Evolutionary conservation across 2,797 vertebrate species (phyloP), one percentile per base, ranked within the genome.

Genomic region (Smutsia temminckii): DNA sequence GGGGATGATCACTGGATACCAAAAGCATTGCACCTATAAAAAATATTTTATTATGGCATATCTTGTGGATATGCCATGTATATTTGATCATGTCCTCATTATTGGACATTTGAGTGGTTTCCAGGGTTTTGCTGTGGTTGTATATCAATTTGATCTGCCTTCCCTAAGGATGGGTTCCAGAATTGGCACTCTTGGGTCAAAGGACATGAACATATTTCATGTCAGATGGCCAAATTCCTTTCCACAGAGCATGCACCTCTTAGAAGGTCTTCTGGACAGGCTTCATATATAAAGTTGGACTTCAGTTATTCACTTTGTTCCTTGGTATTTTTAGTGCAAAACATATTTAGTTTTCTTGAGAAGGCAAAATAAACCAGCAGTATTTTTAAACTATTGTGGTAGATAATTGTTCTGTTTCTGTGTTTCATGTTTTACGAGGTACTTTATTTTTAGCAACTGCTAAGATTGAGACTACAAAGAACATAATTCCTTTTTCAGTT

Each of bases 161-260:
- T 95, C 96, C 83, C 64, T 85, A 34, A 94, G 69, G 68, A 63
- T 61, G 78, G 32, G 6, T 72, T 94, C 84, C 84, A 46, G 59
- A 74, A 71, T 37, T 80, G 69, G 32, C 66, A 32, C 49, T 34
- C 5, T 18, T 53, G n/a, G 40, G 63, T 85, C 75, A 68, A 32
- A 89, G 74, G 23, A 37, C 85, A 27, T 64, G 71, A 88, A 68
- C 23, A 12, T n/a, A 66, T 25, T 85, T 75, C 68, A 57, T 49
- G 40, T 93, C 27, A 66, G 18, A 37, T 61, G n/a, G 74, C 57
- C 91, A 85, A 63, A 42, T 78, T 71, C 25, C 63, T 77, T 75
- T 93, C 49, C 59, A 85, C 49, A 90, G 88, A 69, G 69, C 37
- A 9, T 49, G 8, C 5, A 2, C 21, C 78, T 8, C 29, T 53